These are phyloP conservation scores for Ypsolopha scabrella DNA, from an alignment of 2,888 invertebrate species.

Conservation along the genomic window DNA sequence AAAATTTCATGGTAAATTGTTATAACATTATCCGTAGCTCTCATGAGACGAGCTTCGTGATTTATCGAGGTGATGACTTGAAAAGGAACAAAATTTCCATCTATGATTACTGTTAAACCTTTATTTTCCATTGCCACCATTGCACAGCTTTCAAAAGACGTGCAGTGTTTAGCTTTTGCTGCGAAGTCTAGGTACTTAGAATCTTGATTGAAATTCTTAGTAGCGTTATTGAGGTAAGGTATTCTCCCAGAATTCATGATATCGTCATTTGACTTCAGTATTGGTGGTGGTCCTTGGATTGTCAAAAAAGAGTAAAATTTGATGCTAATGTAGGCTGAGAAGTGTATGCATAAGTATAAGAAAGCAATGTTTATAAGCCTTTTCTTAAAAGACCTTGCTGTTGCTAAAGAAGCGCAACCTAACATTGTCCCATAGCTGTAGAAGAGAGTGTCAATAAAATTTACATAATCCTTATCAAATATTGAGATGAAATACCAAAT, in stretches of 20 bases:
- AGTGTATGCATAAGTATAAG: conserved; percentile 34
- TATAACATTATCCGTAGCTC: conserved; percentile 29
- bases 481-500: conserved; percentile 28
- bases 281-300: conserved; percentile 31
- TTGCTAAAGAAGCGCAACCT: conserved; percentile 29
- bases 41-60: conserved; percentile 37
- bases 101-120: conserved; percentile 32
- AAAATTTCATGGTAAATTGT: conserved; percentile 45
- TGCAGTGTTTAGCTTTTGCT: conserved; percentile 28
- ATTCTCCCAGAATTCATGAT: conserved; percentile 30
- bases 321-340: conserved; percentile 36
- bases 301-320: conserved; percentile 46
- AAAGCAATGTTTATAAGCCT: conserved; percentile 37
- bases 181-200: conserved; percentile 27
- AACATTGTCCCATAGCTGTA: conserved; percentile 40
- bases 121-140: conserved; percentile 20
- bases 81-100: conserved; percentile 25
- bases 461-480: conserved; percentile 24
- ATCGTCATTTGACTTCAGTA: conserved; percentile 30
- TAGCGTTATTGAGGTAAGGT: conserved; percentile 21
- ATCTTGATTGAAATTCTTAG: conserved; percentile 34
- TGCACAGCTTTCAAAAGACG: conserved; percentile 27
- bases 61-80: conserved; percentile 35
- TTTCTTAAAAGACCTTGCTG: conserved; percentile 34
- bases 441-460: conserved; percentile 25